Evolutionary conservation across 2,113 vertebrate species (phyloP).

Genomic region (Vidua macroura): DNA sequence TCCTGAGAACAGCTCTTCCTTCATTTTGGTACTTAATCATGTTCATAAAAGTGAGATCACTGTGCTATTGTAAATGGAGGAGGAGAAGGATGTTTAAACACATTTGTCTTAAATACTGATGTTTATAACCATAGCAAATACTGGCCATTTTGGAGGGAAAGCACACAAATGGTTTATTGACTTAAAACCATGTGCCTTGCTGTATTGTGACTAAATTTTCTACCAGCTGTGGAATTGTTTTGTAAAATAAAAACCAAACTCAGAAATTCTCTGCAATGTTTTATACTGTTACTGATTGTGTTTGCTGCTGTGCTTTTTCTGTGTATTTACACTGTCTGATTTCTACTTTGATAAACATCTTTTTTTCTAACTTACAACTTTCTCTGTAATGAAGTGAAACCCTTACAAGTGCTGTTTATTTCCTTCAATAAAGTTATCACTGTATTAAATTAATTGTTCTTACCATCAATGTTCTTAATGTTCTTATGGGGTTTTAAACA

Average conservation of each 20-base stretch:
- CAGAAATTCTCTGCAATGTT: not conserved
- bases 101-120: slow-evolving; percentile 13
- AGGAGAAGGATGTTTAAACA: not conserved
- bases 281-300: not conserved
- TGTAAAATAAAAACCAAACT: slow-evolving; percentile 10
- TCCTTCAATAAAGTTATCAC: slow-evolving; percentile 45
- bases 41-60: not conserved
- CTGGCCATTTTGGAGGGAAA: not conserved
- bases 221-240: not conserved
- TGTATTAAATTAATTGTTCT: not conserved
- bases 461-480: not conserved
- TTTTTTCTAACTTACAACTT: not conserved
- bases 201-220: not conserved
- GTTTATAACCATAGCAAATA: not conserved
- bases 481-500: not conserved
- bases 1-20: not conserved
- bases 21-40: not conserved
- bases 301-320: slow-evolving; percentile 20
- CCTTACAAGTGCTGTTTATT: not conserved
- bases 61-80: not conserved
- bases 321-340: not conserved
- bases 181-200: not conserved
- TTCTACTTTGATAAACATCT: not conserved
- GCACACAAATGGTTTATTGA: not conserved
- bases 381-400: slow-evolving; percentile 19